A percentile compares a stretch with the other conserved stretches of the same genome.
Evolutionary conservation across 1,140 invertebrate genomes (phyloP).

Genomic region (Neotoxoptera formosana): DNA sequence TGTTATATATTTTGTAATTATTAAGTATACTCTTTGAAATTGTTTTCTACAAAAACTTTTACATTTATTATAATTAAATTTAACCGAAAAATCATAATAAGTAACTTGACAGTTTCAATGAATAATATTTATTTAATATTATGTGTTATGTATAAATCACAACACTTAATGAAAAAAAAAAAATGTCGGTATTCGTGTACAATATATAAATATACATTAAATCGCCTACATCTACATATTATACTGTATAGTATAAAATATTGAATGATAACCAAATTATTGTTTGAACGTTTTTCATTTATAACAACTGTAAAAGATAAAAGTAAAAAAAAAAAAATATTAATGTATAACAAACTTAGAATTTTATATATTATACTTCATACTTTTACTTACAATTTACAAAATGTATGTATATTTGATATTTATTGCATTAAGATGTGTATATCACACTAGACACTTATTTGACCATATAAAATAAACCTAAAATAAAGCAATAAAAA

Average conservation of each 20-base stretch:
- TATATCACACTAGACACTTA: background rate
- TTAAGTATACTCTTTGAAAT: background rate
- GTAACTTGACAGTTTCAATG: background rate
- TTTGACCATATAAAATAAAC: background rate
- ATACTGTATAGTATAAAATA: background rate
- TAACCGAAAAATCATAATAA: background rate
- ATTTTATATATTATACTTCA: background rate
- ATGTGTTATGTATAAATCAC: background rate
- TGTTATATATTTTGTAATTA: background rate
- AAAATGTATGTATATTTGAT: background rate
- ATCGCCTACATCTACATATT: background rate
- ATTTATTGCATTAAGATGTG: background rate
- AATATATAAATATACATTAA: background rate
- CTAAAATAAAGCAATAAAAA: background rate
- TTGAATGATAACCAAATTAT: background rate
- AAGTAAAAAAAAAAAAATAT: background rate
- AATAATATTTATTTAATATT: background rate
- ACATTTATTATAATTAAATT: background rate
- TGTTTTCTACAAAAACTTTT: background rate
- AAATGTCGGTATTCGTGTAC: background rate
- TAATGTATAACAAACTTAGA: background rate
- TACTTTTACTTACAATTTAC: too few relatives aligned
- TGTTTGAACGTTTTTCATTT: background rate
- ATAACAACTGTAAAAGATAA: background rate
- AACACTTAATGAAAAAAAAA: background rate